phyloP scores from a whole-genome alignment of 2,797 vertebrate genomes.

The Spea hammondii region DNA sequence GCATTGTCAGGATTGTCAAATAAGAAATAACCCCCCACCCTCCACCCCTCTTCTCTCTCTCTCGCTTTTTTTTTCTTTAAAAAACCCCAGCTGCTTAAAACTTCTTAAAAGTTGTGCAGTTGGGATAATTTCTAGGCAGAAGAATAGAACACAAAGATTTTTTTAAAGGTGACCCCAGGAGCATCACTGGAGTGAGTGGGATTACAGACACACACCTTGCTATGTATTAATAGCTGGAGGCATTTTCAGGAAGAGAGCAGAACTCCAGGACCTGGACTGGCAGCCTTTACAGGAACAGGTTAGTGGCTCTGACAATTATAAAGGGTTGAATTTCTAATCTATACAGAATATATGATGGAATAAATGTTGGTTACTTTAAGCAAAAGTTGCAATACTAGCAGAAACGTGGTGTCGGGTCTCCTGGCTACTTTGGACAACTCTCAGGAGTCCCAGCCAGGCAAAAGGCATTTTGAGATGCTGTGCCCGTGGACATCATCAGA shows the following conservation, averaged over 20 bases:
- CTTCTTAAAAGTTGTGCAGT: constrained; percentile 22
- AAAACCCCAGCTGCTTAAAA: constrained; percentile 1
- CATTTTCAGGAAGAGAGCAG: background rate
- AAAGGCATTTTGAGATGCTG: too few relatives aligned
- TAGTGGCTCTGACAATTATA: constrained; percentile 6
- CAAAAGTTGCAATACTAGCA: too few relatives aligned
- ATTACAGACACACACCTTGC: background rate
- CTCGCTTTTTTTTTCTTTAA: background rate
- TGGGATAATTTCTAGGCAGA: background rate
- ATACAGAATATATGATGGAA: background rate
- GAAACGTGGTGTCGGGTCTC: too few relatives aligned
- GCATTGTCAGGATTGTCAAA: constrained; percentile 47
- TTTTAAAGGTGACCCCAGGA: background rate
- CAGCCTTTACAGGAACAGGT: background rate
- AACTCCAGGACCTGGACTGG: background rate
- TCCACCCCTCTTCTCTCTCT: background rate
- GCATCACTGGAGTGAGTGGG: background rate
- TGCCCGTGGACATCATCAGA: too few relatives aligned
- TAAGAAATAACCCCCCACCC: constrained; percentile 31
- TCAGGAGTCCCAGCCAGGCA: too few relatives aligned
- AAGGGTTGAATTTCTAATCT: too few relatives aligned
- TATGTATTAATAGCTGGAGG: background rate
- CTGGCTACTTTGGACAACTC: too few relatives aligned
- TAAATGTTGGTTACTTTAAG: too few relatives aligned
- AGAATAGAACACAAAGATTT: background rate